These are phyloP conservation scores for Caenorhabditis angaria DNA, from an alignment of 2,888 invertebrate genomes.

Conservation along the genomic window DNA sequence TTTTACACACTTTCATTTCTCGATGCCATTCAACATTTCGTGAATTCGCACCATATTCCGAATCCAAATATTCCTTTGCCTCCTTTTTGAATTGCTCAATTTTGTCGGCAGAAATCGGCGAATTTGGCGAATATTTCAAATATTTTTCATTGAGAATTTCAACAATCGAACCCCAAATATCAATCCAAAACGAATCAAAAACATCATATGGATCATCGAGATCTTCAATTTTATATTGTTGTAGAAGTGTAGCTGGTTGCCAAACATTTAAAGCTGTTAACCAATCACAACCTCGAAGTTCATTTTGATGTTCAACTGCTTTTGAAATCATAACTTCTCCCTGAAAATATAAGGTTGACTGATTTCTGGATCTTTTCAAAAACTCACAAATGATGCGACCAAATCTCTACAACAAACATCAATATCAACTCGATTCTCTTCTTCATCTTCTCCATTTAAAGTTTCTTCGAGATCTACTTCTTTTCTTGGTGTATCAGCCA, in stretches of 20 bases:
- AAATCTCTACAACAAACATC: slow-evolving; percentile 15
- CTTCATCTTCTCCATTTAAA: slow-evolving; percentile 6
- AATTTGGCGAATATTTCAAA: neutral
- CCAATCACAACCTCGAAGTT: slow-evolving; percentile 25
- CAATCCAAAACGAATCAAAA: neutral
- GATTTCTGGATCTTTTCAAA: neutral
- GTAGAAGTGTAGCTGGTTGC: neutral
- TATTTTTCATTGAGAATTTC: neutral
- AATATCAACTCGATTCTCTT: slow-evolving; percentile 9
- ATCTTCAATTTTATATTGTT: neutral
- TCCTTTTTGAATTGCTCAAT: neutral
- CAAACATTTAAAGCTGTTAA: neutral
- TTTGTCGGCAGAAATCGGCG: neutral
- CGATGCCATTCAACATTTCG: neutral
- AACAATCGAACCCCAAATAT: neutral
- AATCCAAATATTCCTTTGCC: neutral
- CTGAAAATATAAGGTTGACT: too few species aligned
- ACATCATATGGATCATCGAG: neutral
- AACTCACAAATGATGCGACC: slow-evolving; percentile 1
- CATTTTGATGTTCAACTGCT: slow-evolving; percentile 11
- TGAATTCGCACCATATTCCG: neutral
- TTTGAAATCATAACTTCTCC: slow-evolving; percentile 19
- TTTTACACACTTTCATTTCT: neutral
- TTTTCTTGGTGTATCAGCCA: slow-evolving; percentile 6
- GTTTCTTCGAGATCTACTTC: neutral